Conservation (phyloP, 2,797 vertebrate species). For the Hafferia zeledoni region DNA sequence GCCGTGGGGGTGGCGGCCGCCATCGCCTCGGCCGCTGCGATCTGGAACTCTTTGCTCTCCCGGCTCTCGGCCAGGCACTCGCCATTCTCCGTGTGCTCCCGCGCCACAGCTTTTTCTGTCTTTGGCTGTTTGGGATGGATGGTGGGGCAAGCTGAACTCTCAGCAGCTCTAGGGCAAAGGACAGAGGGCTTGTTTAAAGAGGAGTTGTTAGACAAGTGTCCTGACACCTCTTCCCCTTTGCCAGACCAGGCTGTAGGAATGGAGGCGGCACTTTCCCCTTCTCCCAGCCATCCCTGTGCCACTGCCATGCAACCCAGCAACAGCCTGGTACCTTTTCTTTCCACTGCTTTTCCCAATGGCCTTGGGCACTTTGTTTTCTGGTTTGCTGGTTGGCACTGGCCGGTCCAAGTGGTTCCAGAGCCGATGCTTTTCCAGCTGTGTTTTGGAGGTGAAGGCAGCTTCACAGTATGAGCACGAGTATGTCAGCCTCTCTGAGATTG, state of each 20-base stretch:
- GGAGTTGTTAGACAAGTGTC: conserved; percentile 25
- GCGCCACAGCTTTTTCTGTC: conserved; percentile 82
- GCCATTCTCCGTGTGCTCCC: conserved; percentile 84
- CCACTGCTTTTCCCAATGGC: conserved; percentile 79
- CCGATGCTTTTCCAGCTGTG: conserved; percentile 94
- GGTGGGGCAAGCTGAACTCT: conserved; percentile 83
- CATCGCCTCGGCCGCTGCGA: conserved; percentile 72
- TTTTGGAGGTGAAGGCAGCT: conserved; percentile 93
- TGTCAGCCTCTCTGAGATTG: conserved; percentile 87
- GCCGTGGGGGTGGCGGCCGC: conserved; percentile 62
- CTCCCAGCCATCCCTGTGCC: not conserved
- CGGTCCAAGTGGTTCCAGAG: conserved; percentile 92
- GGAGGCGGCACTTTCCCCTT: not conserved
- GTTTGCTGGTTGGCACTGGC: conserved; percentile 61
- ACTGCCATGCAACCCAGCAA: not conserved
- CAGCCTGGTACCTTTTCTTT: conserved; percentile 88
- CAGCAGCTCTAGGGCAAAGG: conserved; percentile 83
- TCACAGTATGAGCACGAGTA: conserved; percentile 91
- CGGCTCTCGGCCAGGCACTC: conserved; percentile 75
- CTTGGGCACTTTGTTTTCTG: conserved; percentile 83
- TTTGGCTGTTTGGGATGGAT: conserved; percentile 84
- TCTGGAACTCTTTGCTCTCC: conserved; percentile 74
- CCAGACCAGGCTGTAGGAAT: not conserved
- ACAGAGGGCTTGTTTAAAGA: conserved; percentile 62
- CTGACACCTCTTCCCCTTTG: not conserved